phyloP scores from a whole-genome alignment of 2,113 vertebrate genomes.

The Rhinichthys klamathensis region DNA sequence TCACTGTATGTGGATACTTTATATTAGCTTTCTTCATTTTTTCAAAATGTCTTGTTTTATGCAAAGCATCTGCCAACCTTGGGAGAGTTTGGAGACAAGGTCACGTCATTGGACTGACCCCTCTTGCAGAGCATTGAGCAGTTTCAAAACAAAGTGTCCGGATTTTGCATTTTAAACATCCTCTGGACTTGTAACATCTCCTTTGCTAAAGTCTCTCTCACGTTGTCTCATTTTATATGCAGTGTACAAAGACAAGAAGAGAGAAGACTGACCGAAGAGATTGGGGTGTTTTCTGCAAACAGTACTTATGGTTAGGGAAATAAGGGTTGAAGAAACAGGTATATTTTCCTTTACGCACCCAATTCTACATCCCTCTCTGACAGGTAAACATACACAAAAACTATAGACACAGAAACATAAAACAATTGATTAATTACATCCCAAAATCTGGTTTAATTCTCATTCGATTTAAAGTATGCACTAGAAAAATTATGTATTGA shows the following conservation, averaged over 20 bases:
- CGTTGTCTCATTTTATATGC: not conserved
- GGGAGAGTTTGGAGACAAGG: conserved; percentile 60
- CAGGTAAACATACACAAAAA: not conserved
- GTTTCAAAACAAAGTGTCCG: conserved; percentile 8
- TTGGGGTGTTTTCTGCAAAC: not conserved
- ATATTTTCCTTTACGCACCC: not conserved
- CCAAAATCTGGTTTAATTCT: no score
- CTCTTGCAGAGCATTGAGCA: conserved; percentile 47
- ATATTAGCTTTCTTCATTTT: conserved; percentile 52
- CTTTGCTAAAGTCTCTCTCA: not conserved
- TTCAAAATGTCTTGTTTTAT: conserved; percentile 58
- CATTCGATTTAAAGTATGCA: no score
- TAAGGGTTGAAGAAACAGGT: not conserved
- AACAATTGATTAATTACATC: no score
- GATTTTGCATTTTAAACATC: conserved; percentile 16
- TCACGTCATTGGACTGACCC: conserved; percentile 60
- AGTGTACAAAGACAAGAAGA: not conserved
- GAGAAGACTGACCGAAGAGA: not conserved
- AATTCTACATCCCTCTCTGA: not conserved
- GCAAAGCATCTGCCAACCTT: conserved; percentile 62
- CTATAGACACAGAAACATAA: not conserved
- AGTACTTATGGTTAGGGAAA: not conserved
- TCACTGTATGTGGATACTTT: conserved; percentile 35
- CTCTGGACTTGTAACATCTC: not conserved
- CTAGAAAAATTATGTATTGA: no score